These are phyloP conservation scores for Bombyx mori DNA, from an alignment of 1,140 invertebrate species.

Conservation along the genomic window ASM3026992v2 NC_085125.1:5008501-5009000, in stretches of 20 bases:
- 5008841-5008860: slow-evolving; percentile 45
- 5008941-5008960: slow-evolving; percentile 51
- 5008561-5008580: slow-evolving; percentile 31
- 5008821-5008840: slow-evolving; percentile 23
- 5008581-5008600: slow-evolving; percentile 30
- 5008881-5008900: slow-evolving; percentile 51
- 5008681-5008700: slow-evolving; percentile 18
- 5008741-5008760: slow-evolving; percentile 23
- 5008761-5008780: slow-evolving; percentile 29
- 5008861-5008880: slow-evolving; percentile 28
- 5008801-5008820: slow-evolving; percentile 21
- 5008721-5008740: slow-evolving; percentile 28
- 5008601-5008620: slow-evolving; percentile 6
- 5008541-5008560: slow-evolving; percentile 42
- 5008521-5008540: slow-evolving; percentile 44
- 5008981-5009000: slow-evolving; percentile 45
- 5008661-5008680: no score
- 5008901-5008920: slow-evolving; percentile 60
- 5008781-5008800: slow-evolving; percentile 26
- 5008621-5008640: slow-evolving; percentile 7
- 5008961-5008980: slow-evolving; percentile 38
- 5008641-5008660: background rate
- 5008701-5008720: slow-evolving; percentile 38
- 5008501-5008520: slow-evolving; percentile 10
- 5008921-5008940: slow-evolving; percentile 64